These are phyloP conservation scores for Drosophila sp. DNA, from an alignment of 1,140 invertebrate genomes.

Conservation along the genomic window DNA sequence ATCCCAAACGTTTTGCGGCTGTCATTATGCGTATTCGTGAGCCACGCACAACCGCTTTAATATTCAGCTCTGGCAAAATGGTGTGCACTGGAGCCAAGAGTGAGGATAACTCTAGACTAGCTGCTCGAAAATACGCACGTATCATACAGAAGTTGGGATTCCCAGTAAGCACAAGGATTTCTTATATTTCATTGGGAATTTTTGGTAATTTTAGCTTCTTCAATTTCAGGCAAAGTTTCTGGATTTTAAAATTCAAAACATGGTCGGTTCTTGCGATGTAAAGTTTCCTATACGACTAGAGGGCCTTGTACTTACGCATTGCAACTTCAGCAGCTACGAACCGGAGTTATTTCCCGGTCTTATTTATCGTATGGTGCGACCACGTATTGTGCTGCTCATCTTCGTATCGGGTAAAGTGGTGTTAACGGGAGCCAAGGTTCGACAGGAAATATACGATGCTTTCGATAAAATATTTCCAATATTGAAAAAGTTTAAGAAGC, in stretches of 20 bases:
- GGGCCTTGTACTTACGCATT: constrained; percentile 97
- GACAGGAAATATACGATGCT: constrained; percentile 99
- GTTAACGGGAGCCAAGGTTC: constrained; percentile 98
- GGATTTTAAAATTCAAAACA: constrained; percentile 99
- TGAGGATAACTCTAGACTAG: constrained; percentile 98
- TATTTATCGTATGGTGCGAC: constrained; percentile 99
- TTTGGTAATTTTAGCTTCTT: constrained; percentile 14
- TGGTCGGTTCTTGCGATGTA: constrained; percentile 99
- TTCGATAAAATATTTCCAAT: constrained; percentile 99
- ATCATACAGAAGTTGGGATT: constrained; percentile 99
- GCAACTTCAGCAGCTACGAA: constrained; percentile 98
- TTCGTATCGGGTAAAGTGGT: constrained; percentile 99
- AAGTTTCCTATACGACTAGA: constrained; percentile 99
- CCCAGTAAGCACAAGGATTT: constrained; percentile 86
- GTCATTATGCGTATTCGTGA: constrained; percentile 99
- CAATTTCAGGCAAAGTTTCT: constrained; percentile 96
- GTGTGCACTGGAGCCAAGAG: constrained; percentile 99
- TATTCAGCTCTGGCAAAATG: constrained; percentile 99
- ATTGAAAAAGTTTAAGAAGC: constrained; percentile 99
- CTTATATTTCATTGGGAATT: neutral
- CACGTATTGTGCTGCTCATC: constrained; percentile 99
- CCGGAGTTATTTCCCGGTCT: constrained; percentile 98
- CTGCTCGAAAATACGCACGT: constrained; percentile 98
- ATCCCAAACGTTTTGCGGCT: constrained; percentile 99
- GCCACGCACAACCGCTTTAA: constrained; percentile 98